These are phyloP conservation scores for Nysson spinosus DNA, from an alignment of 2,888 invertebrate genomes.

Conservation along the genomic window DNA sequence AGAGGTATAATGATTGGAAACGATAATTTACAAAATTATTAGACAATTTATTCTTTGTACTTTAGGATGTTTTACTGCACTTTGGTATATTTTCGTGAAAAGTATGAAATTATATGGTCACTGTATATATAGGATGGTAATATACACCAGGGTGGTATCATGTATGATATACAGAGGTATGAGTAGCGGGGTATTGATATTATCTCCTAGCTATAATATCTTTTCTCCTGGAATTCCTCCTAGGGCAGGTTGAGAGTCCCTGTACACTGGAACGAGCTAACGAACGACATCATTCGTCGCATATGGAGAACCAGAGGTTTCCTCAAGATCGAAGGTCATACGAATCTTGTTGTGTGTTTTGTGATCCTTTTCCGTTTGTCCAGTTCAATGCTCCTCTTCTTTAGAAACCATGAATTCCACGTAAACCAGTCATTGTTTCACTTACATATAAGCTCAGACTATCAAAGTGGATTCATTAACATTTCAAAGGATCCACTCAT, in stretches of 20 bases:
- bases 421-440: too few species aligned
- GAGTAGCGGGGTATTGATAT: conserved; percentile 50
- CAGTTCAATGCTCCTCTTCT: not conserved
- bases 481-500: too few species aligned
- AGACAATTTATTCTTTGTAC: too few species aligned
- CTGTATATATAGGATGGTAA: conserved; percentile 16
- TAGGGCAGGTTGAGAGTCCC: conserved; percentile 44
- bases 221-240: conserved; percentile 40
- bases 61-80: too few species aligned
- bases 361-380: conserved; percentile 5
- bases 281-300: conserved; percentile 57
- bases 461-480: too few species aligned
- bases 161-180: conserved; percentile 26
- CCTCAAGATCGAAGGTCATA: conserved; percentile 61
- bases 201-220: conserved; percentile 34
- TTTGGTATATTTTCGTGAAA: too few species aligned
- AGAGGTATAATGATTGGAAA: too few species aligned
- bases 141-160: conserved; percentile 32
- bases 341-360: conserved; percentile 21
- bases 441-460: too few species aligned
- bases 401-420: too few species aligned
- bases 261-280: conserved; percentile 45
- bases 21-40: too few species aligned
- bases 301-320: conserved; percentile 55
- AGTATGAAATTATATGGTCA: conserved; percentile 33